Evolutionary conservation across 1,140 invertebrate genomes (phyloP).

Genomic region (Nephila pilipes): DNA sequence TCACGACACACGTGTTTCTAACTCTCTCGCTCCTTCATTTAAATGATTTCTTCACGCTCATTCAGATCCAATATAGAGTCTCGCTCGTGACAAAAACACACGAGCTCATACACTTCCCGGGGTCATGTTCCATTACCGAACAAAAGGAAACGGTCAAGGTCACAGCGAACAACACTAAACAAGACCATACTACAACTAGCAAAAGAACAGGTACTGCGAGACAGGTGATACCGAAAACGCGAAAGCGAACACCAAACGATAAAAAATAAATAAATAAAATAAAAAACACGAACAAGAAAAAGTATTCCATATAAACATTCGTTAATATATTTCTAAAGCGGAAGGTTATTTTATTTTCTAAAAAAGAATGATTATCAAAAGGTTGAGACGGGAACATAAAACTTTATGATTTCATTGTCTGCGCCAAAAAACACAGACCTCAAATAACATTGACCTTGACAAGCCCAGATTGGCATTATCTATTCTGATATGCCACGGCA

Average conservation of each 20-base stretch:
- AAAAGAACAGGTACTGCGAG: background rate
- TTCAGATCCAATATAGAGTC: constrained; percentile 37
- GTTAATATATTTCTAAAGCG: background rate
- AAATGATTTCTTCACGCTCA: constrained; percentile 34
- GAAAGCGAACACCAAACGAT: constrained; percentile 10
- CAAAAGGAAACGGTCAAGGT: constrained; percentile 47
- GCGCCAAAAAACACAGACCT: background rate
- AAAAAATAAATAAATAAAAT: background rate
- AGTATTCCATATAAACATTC: background rate
- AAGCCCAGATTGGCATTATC: background rate
- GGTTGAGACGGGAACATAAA: background rate
- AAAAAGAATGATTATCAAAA: background rate
- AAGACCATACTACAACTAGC: background rate
- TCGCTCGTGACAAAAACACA: constrained; percentile 29
- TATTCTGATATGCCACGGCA: background rate
- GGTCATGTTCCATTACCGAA: constrained; percentile 27
- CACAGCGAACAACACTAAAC: background rate
- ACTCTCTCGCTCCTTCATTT: background rate
- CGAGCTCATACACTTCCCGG: constrained; percentile 26
- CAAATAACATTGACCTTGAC: constrained; percentile 26
- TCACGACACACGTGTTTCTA: background rate
- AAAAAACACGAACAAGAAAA: background rate
- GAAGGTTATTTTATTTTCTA: background rate
- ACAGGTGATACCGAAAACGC: constrained; percentile 38
- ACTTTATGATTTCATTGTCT: constrained; percentile 31